Evolutionary conservation across 2,888 invertebrate species (phyloP), one percentile per base, ranked within the genome.

Genomic region (Leucophenga montana): DNA sequence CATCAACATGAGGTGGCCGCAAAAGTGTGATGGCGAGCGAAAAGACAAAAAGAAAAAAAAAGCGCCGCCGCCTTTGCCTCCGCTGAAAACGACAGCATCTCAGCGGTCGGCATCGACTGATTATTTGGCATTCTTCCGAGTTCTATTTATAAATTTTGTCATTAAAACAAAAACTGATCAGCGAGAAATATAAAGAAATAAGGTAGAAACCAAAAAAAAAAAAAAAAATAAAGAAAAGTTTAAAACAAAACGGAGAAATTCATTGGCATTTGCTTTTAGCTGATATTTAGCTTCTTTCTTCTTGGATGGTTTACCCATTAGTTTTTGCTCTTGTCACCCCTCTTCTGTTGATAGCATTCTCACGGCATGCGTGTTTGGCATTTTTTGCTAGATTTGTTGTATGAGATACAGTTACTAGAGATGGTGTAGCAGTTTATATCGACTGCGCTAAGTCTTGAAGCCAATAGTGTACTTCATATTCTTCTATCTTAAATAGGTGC

Each of bases 81-180:
- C 48, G 56, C 16, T 14, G 70, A 62, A 57, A 64, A 33, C 64
- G 59, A 67, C 72, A 69, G 39, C 39, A 39, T 11, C 33, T 33
- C 39, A 39, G 11, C 64, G 67, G 71, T 39, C 71, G 73, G 70
- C 72, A 78, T 78, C 81, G 79, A 76, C 83, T 79, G 83, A 82
- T 83, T 83, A 82, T 82, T 85, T 84, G 85, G 85, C 84, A 84
- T 82, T 80, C 78, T 85, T 84, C 85, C 85, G 80, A 84, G 76
- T 82, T 85, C 84, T 84, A 84, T 82, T 78, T 84, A 78, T 71
- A 70, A 59, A 20, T 75, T 82, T 80, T 85, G 85, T 83, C 84
- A 85, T 85, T 80, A 84, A 83, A 82, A 70, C 70, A 77, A 74
- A 79, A 82, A 74, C 71, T 70, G 66, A 59, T 61, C 61, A 61